Evolutionary conservation across 2,888 invertebrate species (phyloP).

Genomic region (Aelia acuminata): DNA sequence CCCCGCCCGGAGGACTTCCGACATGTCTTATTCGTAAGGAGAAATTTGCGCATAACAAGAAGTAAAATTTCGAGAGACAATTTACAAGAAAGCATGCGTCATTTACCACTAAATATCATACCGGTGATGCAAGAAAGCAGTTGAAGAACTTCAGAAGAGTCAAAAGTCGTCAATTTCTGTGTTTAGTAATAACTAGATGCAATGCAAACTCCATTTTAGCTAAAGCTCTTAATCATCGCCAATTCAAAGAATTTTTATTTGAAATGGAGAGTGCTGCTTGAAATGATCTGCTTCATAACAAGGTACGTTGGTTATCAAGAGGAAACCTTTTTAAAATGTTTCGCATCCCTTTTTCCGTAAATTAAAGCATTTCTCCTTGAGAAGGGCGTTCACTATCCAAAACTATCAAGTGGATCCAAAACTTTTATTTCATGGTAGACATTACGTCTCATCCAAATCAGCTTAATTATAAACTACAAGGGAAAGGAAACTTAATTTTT

Average conservation of each 20-base stretch:
- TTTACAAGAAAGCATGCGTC: conserved; percentile 63
- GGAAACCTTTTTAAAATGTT: conserved; percentile 52
- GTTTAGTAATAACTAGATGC: conserved; percentile 66
- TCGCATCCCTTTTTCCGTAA: conserved; percentile 52
- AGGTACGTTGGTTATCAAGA: conserved; percentile 51
- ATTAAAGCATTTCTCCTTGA: conserved; percentile 67
- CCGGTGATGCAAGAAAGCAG: conserved; percentile 65
- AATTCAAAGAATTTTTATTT: conserved; percentile 67
- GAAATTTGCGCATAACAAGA: conserved; percentile 59
- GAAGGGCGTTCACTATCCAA: conserved; percentile 65
- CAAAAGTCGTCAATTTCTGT: conserved; percentile 66
- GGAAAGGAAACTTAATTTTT: conserved; percentile 67
- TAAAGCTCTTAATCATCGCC: conserved; percentile 66
- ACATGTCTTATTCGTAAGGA: conserved; percentile 54
- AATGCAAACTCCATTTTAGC: conserved; percentile 60
- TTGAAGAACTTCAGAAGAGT: conserved; percentile 64
- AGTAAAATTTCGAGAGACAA: conserved; percentile 61
- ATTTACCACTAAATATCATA: conserved; percentile 64
- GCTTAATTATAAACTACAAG: conserved; percentile 68
- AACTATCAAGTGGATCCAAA: conserved; percentile 68
- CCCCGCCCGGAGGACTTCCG: too few relatives aligned
- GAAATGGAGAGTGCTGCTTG: conserved; percentile 67
- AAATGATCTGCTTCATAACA: conserved; percentile 62
- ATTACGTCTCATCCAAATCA: conserved; percentile 68
- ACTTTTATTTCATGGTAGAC: conserved; percentile 67